Conservation (phyloP, 2,113 vertebrate genomes). For the Cyanoliseus patagonus region DNA sequence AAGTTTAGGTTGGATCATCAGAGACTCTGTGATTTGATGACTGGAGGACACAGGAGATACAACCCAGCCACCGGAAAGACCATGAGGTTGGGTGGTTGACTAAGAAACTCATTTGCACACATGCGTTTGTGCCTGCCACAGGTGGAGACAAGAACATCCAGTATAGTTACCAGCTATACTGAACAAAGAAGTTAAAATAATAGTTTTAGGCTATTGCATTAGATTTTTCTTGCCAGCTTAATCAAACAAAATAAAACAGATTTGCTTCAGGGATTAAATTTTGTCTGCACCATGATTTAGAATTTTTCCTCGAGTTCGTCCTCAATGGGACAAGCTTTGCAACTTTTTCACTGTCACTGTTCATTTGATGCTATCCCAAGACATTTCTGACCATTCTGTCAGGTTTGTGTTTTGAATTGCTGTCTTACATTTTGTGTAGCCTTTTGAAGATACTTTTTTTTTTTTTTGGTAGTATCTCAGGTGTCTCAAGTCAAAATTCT, state of each 20-base stretch:
- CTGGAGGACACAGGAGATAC: background rate
- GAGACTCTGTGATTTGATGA: background rate
- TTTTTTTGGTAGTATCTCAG: background rate
- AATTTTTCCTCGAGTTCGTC: background rate
- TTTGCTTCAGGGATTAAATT: background rate
- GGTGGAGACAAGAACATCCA: background rate
- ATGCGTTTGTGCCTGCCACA: background rate
- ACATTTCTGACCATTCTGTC: background rate
- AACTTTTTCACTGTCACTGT: background rate
- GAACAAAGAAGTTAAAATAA: background rate
- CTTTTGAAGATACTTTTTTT: background rate
- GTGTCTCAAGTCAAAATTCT: background rate
- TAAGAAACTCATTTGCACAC: background rate
- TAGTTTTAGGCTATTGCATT: background rate
- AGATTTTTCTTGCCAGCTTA: background rate
- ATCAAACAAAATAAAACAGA: background rate
- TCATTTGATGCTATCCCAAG: background rate
- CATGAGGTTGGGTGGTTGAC: background rate
- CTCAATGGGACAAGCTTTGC: background rate
- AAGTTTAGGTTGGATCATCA: background rate
- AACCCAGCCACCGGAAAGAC: background rate
- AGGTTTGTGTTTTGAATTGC: background rate
- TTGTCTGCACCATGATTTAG: background rate
- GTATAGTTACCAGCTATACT: background rate
- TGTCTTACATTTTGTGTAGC: background rate